Evolutionary conservation across 2,888 invertebrate genomes (phyloP).

Genomic region (Andrena bucephala): DNA sequence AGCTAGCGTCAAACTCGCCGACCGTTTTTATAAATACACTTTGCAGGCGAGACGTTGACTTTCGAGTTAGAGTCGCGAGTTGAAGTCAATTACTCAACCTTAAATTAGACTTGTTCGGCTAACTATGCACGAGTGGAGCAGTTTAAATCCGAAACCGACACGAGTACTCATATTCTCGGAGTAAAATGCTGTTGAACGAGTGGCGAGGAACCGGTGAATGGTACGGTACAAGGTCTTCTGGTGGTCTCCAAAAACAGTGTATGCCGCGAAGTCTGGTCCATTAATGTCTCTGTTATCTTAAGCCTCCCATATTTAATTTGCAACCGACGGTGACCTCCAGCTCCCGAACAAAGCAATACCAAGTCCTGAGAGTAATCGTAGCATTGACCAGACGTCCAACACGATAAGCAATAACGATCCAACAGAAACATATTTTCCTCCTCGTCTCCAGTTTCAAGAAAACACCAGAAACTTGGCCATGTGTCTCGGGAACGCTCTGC

Average conservation of each 20-base stretch:
- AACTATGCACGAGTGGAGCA: neutral
- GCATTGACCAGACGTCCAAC: neutral
- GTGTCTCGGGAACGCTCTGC: neutral
- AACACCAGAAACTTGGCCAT: neutral
- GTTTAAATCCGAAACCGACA: neutral
- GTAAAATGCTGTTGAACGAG: neutral
- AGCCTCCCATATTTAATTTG: neutral
- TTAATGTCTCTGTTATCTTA: neutral
- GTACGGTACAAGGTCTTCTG: constrained; percentile 5
- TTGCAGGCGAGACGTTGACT: neutral
- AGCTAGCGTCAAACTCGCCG: neutral
- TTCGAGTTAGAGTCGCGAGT: neutral
- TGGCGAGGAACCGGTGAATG: neutral
- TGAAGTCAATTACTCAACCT: too few species aligned
- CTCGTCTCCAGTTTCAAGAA: too few species aligned
- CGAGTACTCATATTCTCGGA: neutral
- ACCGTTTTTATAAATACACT: neutral
- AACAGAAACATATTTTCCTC: too few species aligned
- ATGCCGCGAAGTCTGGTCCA: neutral
- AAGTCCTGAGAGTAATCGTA: neutral
- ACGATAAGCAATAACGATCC: neutral
- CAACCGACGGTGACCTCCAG: neutral
- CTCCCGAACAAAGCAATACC: neutral
- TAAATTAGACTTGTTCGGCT: too few species aligned
- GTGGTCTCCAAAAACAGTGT: constrained; percentile 9